These are phyloP conservation scores for Ceyx melanurus DNA, from an alignment of 2,113 vertebrate species.

Conservation along the genomic window DNA sequence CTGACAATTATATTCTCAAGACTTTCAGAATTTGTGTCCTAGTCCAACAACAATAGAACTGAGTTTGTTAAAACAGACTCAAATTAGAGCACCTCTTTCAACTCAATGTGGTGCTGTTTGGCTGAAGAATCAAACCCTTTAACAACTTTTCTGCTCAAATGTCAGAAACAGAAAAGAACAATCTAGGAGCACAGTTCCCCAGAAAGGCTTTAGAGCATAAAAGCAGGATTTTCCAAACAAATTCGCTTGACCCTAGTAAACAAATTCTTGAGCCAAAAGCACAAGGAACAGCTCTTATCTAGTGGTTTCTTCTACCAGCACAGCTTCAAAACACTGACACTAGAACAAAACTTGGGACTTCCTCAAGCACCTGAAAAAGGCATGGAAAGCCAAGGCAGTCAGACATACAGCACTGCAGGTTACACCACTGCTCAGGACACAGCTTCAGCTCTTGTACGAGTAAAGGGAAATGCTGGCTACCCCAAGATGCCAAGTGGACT, in stretches of 20 bases:
- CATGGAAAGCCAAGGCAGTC: background rate
- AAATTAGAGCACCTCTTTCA: background rate
- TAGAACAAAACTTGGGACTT: background rate
- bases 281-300: background rate
- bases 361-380: background rate
- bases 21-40: background rate
- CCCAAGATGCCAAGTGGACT: background rate
- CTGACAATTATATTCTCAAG: background rate
- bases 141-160: background rate
- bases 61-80: background rate
- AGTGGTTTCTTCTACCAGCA: background rate
- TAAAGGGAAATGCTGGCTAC: background rate
- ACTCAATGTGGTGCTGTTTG: background rate
- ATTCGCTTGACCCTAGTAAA: background rate
- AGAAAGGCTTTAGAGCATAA: background rate
- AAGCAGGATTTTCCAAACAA: constrained; percentile 27
- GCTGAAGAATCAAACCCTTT: background rate
- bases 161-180: background rate
- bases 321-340: background rate
- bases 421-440: background rate
- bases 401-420: background rate
- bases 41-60: background rate
- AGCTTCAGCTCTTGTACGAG: background rate
- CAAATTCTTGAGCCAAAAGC: constrained; percentile 17
- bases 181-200: background rate